Evolutionary conservation across 2,113 vertebrate species (phyloP).

Genomic region (Hirundichthys speculiger): DNA sequence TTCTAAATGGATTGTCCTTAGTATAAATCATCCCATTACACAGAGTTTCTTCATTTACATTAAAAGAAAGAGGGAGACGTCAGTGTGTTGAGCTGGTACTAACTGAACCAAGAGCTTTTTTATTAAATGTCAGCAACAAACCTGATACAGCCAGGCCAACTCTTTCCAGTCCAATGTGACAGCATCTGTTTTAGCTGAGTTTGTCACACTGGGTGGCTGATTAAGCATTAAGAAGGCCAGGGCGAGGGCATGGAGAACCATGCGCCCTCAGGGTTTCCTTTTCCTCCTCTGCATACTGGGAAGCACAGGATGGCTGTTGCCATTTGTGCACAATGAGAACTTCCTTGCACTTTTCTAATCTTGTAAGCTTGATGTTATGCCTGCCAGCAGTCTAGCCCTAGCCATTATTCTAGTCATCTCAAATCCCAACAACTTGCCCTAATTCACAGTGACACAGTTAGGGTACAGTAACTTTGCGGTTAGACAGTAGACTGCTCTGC

Average conservation of each 20-base stretch:
- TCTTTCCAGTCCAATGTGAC: slow-evolving; percentile 39
- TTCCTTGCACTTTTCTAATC: slow-evolving; percentile 24
- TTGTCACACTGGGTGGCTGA: slow-evolving; percentile 62
- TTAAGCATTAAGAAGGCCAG: slow-evolving; percentile 41
- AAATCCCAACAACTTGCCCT: background rate
- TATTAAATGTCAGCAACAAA: slow-evolving; percentile 17
- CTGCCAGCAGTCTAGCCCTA: slow-evolving; percentile 1
- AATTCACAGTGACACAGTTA: slow-evolving; percentile 1
- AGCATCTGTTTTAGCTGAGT: slow-evolving; percentile 36
- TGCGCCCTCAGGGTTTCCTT: slow-evolving; percentile 20
- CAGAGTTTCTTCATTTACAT: slow-evolving; percentile 11
- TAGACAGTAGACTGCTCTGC: background rate
- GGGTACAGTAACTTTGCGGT: background rate
- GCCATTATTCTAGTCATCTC: slow-evolving; percentile 11
- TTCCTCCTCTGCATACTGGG: slow-evolving; percentile 33
- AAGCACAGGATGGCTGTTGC: slow-evolving; percentile 21
- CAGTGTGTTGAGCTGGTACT: slow-evolving; percentile 8
- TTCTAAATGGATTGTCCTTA: background rate
- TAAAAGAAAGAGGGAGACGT: background rate
- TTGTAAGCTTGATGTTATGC: slow-evolving; percentile 10
- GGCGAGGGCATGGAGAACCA: slow-evolving; percentile 32
- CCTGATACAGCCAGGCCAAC: slow-evolving; percentile 16
- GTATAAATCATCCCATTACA: slow-evolving; percentile 13
- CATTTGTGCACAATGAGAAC: slow-evolving; percentile 30
- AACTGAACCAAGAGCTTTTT: slow-evolving; percentile 6